Evolutionary conservation across 2,797 vertebrate genomes (phyloP), one percentile per base, ranked within the genome.

Genomic region (Spea hammondii): DNA sequence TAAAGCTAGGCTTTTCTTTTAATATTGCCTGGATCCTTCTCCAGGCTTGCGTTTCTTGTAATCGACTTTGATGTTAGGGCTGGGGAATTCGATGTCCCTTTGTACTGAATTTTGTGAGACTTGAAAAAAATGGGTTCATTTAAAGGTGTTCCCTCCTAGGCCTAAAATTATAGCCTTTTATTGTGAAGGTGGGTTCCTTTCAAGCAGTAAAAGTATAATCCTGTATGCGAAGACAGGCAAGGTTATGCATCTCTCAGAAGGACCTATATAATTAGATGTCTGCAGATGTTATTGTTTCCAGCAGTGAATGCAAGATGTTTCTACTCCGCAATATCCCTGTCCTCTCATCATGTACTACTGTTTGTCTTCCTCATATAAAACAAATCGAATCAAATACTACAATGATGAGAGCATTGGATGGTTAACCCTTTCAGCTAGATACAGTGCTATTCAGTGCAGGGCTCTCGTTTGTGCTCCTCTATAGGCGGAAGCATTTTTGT

Each of bases 61-160:
- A 67, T 17, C 62, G 76, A 76, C 79, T 81, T 81, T 81, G 79
- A 81, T 72, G 79, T 81, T 70, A 77, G 2, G 79, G 54, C 79
- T 59, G 44, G 74, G 79, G 79, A 80, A 75, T 80, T 67, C 59
- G 70, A 17, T 57, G 74, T 70, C 59, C 70, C 67, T 80, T 75
- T 80, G 72, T 80, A 80, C 66, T 65, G 60, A 70, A 80, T 72
- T 80, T 80, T 65, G 78, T 70, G 78, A 70, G 62, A 65, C 70
- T 70, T 70, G 51, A 75, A 66, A 79, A 53, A 75, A 62, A 17
- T 62, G 67, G 60, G 78, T 80, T 80, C 78, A 80, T 49, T 70
- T 69, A 80, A 80, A 80, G 78, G 78, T 80, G 72, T 69, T 75
- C 46, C 67, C 78, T 75, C 47, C 67, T 45, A 54, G 70, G 70